Evolutionary conservation across 1,140 invertebrate species (phyloP).

Genomic region (Anoplolepis gracilipes): DNA sequence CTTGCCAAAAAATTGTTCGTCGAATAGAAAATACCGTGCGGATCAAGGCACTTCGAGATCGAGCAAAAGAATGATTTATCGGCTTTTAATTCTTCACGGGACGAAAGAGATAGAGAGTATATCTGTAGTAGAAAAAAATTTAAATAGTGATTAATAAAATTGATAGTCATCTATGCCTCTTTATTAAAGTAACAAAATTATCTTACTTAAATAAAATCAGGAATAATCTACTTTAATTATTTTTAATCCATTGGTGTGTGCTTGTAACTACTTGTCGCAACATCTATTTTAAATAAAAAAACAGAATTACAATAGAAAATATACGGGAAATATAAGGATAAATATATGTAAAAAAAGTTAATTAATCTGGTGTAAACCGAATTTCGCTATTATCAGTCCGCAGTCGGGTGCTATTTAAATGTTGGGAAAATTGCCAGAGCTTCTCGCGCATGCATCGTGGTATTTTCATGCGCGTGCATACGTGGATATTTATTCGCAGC

Average conservation of each 20-base stretch:
- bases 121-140: not conserved
- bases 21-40: constrained; percentile 48
- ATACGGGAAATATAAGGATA: too few relatives aligned
- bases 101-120: not conserved
- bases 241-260: not conserved
- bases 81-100: not conserved
- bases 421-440: constrained; percentile 55
- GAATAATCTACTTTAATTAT: not conserved
- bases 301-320: not conserved
- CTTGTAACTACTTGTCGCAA: not conserved
- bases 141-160: too few relatives aligned
- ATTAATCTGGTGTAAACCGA: constrained; percentile 35
- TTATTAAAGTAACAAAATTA: too few relatives aligned
- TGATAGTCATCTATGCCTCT: not conserved
- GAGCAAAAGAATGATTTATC: constrained; percentile 29
- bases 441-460: constrained; percentile 19
- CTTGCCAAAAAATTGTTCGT: constrained; percentile 49
- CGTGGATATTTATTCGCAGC: constrained; percentile 51
- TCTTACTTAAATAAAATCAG: too few relatives aligned
- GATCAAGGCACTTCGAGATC: constrained; percentile 1
- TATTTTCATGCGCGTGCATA: constrained; percentile 43
- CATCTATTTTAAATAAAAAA: constrained; percentile 4
- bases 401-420: constrained; percentile 44
- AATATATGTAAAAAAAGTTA: constrained; percentile 11
- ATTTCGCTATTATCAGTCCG: constrained; percentile 42